These are phyloP conservation scores for Glaucidium brasilianum DNA, from an alignment of 2,113 vertebrate genomes.

Conservation along the genomic window DNA sequence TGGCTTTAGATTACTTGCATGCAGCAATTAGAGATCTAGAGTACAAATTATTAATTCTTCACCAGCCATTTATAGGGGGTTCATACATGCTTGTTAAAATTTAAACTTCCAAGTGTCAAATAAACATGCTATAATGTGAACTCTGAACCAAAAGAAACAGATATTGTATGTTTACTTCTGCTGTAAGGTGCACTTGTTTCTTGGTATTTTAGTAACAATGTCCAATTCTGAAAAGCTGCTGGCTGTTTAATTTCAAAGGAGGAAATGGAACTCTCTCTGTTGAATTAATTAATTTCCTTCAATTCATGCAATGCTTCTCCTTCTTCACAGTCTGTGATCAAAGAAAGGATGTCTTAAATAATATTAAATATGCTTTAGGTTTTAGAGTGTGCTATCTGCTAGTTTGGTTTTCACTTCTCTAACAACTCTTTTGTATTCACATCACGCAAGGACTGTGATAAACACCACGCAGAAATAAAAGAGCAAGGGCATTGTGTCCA, in stretches of 20 bases:
- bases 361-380: neutral
- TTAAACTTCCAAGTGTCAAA: neutral
- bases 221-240: neutral
- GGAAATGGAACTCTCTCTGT: neutral
- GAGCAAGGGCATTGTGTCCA: accelerated
- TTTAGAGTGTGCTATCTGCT: neutral
- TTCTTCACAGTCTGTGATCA: neutral
- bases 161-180: neutral
- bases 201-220: neutral
- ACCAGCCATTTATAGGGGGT: neutral
- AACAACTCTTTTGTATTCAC: neutral
- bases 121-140: neutral
- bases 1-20: neutral
- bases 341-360: neutral
- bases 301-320: neutral
- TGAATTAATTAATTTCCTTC: constrained; percentile 36
- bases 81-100: neutral
- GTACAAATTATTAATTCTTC: neutral
- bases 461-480: neutral
- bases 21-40: neutral
- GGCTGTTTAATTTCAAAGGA: neutral
- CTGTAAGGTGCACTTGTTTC: neutral
- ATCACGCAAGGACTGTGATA: neutral
- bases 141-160: neutral
- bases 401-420: neutral